These are phyloP conservation scores for Punctoribates punctum DNA, from an alignment of 2,888 invertebrate species.

Conservation along the genomic window DNA sequence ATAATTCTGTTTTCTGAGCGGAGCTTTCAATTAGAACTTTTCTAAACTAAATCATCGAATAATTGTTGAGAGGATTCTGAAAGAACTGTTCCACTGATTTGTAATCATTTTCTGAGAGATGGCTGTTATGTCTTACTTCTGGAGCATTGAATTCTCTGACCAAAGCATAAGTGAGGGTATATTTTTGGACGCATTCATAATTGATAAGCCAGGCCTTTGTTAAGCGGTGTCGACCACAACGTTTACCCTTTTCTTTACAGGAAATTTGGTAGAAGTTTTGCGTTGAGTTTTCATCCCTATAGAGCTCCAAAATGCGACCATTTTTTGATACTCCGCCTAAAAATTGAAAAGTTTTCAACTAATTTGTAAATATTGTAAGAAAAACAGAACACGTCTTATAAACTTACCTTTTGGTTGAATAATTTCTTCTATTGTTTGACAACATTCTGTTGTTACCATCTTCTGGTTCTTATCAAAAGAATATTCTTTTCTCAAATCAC, in stretches of 20 bases:
- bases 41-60: no score
- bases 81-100: no score
- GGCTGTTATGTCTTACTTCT: constrained; percentile 51
- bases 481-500: not conserved
- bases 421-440: constrained; percentile 73
- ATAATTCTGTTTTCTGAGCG: no score
- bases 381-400: no score
- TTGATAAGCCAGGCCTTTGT: constrained; percentile 60
- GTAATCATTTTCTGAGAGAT: no score
- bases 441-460: constrained; percentile 62
- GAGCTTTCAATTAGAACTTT: no score
- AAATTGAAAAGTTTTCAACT: not conserved
- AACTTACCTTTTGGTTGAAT: constrained; percentile 65
- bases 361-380: no score
- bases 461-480: not conserved
- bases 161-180: constrained; percentile 77
- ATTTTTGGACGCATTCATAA: constrained; percentile 70
- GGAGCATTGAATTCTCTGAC: constrained; percentile 63
- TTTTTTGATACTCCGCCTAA: constrained; percentile 68
- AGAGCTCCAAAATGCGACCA: constrained; percentile 63
- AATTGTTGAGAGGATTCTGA: not conserved
- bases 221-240: constrained; percentile 73
- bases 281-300: constrained; percentile 61
- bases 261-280: constrained; percentile 71
- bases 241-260: constrained; percentile 67